phyloP scores from a whole-genome alignment of 2,113 vertebrate species.

The Rhizomys pruinosus region DNA sequence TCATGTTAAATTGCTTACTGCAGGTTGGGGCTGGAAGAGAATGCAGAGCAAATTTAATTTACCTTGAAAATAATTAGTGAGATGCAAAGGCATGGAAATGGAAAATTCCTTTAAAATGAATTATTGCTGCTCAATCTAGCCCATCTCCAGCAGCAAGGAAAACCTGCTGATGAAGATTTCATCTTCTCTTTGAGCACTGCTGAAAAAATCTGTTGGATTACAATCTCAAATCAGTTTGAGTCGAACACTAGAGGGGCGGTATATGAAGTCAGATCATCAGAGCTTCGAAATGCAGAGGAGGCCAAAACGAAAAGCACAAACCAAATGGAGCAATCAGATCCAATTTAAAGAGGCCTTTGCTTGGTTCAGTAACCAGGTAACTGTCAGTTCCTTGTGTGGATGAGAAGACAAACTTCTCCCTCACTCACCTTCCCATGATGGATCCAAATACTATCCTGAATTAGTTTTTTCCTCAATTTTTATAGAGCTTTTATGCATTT shows the following conservation, averaged over 20 bases:
- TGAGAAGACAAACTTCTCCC: background rate
- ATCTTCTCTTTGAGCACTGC: background rate
- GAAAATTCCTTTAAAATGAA: conserved; percentile 64
- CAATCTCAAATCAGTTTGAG: conserved; percentile 24
- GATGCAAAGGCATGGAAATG: conserved; percentile 56
- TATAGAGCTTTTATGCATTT: no score
- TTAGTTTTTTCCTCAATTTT: no score
- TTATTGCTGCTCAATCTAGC: conserved; percentile 59
- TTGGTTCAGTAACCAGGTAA: conserved; percentile 1
- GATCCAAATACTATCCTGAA: no score
- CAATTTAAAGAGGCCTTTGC: background rate
- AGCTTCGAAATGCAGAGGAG: background rate
- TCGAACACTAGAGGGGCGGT: background rate
- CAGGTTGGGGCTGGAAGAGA: background rate
- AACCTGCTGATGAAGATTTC: conserved; percentile 24
- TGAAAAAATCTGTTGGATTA: conserved; percentile 42
- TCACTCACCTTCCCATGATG: no score
- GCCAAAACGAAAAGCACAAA: background rate
- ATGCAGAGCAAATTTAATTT: conserved; percentile 68
- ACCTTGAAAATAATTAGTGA: conserved; percentile 75
- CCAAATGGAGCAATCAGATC: background rate
- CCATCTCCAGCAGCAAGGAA: background rate
- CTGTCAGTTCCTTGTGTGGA: background rate
- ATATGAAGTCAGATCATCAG: background rate
- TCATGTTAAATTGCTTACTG: conserved; percentile 55